Percentiles rank a stretch among this genome's conserved stretches.
These are phyloP conservation scores for Chrysodeixis includens DNA, from an alignment of 2,888 invertebrate species.

Conservation along the genomic window DNA sequence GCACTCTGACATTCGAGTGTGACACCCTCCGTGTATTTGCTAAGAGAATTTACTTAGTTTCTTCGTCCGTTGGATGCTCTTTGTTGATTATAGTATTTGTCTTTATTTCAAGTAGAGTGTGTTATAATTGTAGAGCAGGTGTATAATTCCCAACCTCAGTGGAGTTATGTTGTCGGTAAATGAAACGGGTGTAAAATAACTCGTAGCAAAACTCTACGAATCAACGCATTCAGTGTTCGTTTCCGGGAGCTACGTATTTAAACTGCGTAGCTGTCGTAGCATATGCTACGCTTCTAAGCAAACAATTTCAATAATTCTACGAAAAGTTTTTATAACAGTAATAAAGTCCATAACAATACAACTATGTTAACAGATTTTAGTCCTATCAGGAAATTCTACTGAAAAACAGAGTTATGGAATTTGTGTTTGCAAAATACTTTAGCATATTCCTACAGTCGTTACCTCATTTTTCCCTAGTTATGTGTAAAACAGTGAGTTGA, in stretches of 20 bases:
- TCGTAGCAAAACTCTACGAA: too few relatives aligned
- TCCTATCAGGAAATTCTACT: too few relatives aligned
- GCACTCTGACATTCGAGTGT: slow-evolving; percentile 40
- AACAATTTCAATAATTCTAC: neutral
- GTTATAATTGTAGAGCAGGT: slow-evolving; percentile 21
- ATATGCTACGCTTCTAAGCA: neutral
- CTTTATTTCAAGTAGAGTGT: slow-evolving; percentile 30
- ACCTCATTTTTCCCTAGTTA: neutral
- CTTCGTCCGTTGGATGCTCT: slow-evolving; percentile 29
- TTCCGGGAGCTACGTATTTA: neutral
- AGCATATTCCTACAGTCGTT: neutral
- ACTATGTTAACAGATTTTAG: too few relatives aligned
- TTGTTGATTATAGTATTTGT: slow-evolving; percentile 48
- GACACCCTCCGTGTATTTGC: slow-evolving; percentile 42
- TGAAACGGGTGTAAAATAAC: neutral
- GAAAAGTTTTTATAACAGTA: too few relatives aligned
- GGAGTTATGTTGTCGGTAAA: neutral
- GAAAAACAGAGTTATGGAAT: too few relatives aligned
- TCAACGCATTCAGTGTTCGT: too few relatives aligned
- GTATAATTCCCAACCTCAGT: neutral
- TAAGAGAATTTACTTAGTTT: slow-evolving; percentile 34
- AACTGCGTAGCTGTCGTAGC: neutral
- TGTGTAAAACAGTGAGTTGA: neutral
- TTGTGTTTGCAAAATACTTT: too few relatives aligned
- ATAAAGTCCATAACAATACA: too few relatives aligned